These are phyloP conservation scores for Habrosyne pyritoides DNA, from an alignment of 2,888 invertebrate species.

Conservation along the genomic window DNA sequence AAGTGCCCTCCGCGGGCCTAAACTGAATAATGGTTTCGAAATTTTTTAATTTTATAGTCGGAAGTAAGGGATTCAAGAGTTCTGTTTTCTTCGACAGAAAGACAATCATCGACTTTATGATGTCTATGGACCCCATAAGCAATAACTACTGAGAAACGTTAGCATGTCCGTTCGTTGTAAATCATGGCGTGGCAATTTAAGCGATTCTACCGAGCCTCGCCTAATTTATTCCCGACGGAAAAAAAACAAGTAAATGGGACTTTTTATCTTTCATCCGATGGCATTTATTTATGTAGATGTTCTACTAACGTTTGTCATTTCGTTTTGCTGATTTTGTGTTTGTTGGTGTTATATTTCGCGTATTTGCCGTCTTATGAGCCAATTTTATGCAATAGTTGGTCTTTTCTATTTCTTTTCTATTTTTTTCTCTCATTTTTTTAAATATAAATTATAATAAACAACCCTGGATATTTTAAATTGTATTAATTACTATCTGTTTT, in stretches of 20 bases:
- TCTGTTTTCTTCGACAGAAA: too few relatives aligned
- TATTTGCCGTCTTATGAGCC: neutral
- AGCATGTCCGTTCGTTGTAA: neutral
- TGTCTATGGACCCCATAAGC: neutral
- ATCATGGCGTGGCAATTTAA: constrained; percentile 8
- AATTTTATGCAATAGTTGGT: too few relatives aligned
- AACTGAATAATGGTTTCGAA: too few relatives aligned
- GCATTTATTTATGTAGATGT: constrained; percentile 7
- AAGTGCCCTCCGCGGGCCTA: too few relatives aligned
- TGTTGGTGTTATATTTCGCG: neutral
- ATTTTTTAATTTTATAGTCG: too few relatives aligned
- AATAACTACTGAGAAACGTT: neutral
- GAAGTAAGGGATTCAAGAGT: too few relatives aligned
- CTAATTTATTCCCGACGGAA: constrained; percentile 4
- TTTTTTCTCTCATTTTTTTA: too few relatives aligned
- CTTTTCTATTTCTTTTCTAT: too few relatives aligned
- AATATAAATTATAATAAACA: too few relatives aligned
- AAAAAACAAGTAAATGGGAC: neutral
- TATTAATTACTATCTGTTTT: too few relatives aligned
- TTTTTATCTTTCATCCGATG: constrained; percentile 8
- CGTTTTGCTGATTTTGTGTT: neutral
- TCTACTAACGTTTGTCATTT: neutral
- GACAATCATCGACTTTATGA: too few relatives aligned
- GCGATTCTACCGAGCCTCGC: neutral
- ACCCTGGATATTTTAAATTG: too few relatives aligned